These are phyloP conservation scores for Zapornia atra DNA, from an alignment of 2,113 vertebrate species.

Conservation along the genomic window DNA sequence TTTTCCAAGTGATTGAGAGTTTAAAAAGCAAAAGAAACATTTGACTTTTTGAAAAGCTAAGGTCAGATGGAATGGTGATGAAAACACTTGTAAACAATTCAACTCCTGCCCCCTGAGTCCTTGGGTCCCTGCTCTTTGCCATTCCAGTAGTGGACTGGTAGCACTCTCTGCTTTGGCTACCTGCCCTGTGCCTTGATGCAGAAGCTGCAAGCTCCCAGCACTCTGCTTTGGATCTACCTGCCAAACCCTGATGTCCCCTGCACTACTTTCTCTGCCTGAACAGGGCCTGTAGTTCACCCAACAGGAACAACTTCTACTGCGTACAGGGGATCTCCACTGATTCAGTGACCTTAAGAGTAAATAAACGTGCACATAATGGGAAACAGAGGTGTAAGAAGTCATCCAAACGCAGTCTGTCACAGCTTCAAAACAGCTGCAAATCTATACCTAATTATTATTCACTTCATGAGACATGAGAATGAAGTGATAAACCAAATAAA, in stretches of 20 bases:
- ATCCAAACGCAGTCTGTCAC: background rate
- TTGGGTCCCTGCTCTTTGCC: background rate
- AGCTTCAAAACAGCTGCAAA: background rate
- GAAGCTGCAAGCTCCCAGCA: background rate
- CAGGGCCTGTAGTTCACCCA: background rate
- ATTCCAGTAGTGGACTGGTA: background rate
- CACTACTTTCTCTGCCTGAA: background rate
- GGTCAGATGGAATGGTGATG: background rate
- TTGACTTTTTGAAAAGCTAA: background rate
- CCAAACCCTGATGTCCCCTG: background rate
- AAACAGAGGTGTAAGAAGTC: background rate
- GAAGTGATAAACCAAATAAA: background rate
- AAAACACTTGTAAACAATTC: background rate
- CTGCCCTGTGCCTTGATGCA: background rate
- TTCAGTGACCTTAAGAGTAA: background rate
- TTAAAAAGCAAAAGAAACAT: background rate
- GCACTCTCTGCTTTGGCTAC: background rate
- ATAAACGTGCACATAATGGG: background rate
- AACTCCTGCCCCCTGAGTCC: background rate
- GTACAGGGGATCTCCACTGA: background rate
- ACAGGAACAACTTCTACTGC: background rate
- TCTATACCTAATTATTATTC: background rate
- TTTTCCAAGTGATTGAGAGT: background rate
- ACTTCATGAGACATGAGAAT: background rate
- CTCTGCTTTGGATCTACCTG: background rate